Base-by-base conservation (phyloP, 2,113 vertebrate species). In the Pseudois nayaur region DNA sequence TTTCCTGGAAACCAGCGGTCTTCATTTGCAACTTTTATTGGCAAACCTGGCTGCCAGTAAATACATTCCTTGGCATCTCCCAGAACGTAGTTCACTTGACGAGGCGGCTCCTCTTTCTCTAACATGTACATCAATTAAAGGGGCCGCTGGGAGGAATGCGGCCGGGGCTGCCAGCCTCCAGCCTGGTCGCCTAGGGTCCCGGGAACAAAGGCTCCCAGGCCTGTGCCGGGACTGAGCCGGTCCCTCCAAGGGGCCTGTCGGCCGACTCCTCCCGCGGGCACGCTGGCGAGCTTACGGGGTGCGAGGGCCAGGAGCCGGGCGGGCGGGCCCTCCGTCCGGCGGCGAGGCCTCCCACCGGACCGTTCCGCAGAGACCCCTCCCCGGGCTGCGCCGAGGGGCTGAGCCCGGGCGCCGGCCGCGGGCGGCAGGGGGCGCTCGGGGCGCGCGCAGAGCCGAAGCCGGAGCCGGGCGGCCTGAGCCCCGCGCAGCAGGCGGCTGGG, bases 1-100 rank as follows among this genome's bases (percentile, higher is more conserved):
- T 98, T 98, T 98, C 98, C 98, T 98, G 98, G 98, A 99, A 99
- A 98, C 97, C 92, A 89, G 89, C 79, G 10, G 96, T 97, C 97
- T 97, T 96, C 93, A 54, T 94, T 97, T 88, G 59, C 96, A 13
- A 96, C 60, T 98, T 98, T 98, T 98, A 98, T 95, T 97, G 98
- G 98, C 98, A 97, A 98, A 64, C 95, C 97, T 94, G 97, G 95
- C 96, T 96, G 94, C 94, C 94, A 71, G 25, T 55, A 96, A 94
- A 97, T 97, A 78, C 97, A 93, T 98, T 98, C 97, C 95, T 98
- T 93, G 98, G 98, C 98, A 97, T 96, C 95, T 78, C 29, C 54
- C 64, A 7, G 92, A 29, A n/a, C 81, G 89, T 3, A 87, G 79
- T 36, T 97, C 87, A 71, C 93, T 31, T 33, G 94, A 16, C 21